Base-by-base conservation (phyloP, 2,797 vertebrate genomes). In the Taeniopygia guttata region DNA sequence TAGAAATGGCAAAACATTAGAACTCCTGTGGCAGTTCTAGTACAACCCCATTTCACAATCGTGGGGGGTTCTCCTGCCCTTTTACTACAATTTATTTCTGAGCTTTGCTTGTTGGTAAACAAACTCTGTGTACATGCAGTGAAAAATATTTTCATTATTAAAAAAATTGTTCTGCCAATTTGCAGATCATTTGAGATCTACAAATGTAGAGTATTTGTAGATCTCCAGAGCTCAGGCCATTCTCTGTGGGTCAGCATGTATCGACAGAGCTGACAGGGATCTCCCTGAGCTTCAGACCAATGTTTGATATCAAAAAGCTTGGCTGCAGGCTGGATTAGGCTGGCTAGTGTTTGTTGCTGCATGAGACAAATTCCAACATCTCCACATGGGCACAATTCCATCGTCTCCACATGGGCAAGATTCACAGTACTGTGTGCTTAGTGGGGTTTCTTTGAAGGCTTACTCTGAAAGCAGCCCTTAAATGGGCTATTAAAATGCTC, bases 41-140 rank as follows among this genome's bases (percentile, higher is more conserved):
- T 85, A 69, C 10, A 87, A 32, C 55, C 34, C 11, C 32, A 75
- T 80, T 94, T 93, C 32, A 81, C 46, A 55, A 19, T 48, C 34
- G 5, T 6, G 13, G 3, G 7, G 0, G 0, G 3, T 64, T 63
- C 67, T 36, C 9, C 34, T 67, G 5, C 10, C 15, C 3, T 11
- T 87, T 89, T 87, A 42, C 40, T 62, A 54, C 40, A 69, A 30
- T 29, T 5, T 60, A 18, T 67, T 86, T 40, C 48, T 73, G 21
- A 58, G 32, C n/a, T 82, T 79, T 60, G 4, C 25, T 69, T 78
- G 38, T 52, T 83, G 36, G 42, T 72, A 82, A 90, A 66, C 21
- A 80, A 60, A 40, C 9, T 32, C 29, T 59, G 5, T 60, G 38
- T 63, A 60, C 22, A 27, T 56, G 13, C 70, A 67, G 2, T 67